Base-by-base conservation (phyloP, 1,140 invertebrate genomes). In the Brachionus rubens region DNA sequence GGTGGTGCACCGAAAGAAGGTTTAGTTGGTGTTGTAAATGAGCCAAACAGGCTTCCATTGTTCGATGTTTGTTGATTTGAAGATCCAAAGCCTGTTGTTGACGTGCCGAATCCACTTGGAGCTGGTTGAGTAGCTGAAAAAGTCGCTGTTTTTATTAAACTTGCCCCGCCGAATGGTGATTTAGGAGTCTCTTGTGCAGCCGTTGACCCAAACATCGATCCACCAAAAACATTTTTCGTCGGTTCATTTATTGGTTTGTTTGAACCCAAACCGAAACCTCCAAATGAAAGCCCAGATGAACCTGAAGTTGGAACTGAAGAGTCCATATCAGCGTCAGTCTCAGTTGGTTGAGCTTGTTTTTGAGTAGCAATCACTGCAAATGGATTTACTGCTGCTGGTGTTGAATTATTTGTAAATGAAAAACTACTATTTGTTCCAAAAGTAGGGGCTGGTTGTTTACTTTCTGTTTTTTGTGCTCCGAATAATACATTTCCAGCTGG, bases 291-390 rank as follows among this genome's bases (percentile, higher is more conserved):
- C 12, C 4, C 36, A 43, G 19, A 36, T 36, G 41, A 43, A 43
- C 28, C 30, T 7, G 12, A 0, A 14, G 33, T n/a, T 28, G n/a
- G 24, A 5, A 28, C 26, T n/a, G 52, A 54, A 65, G 59, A 41
- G 41, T 65, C 59, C 59, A 65, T 65, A 26, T 65, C 59, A 14
- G 59, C 59, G 16, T 65, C 59, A 43, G 21, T 41, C 7, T 65
- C 59, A 43, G 26, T 24, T 6, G 36, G 16, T 65, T 24, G 36
- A 43, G 59, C 16, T 43, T 7, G 59, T 65, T 41, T 65, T 65
- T 41, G 59, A 43, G 59, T 9, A 43, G 59, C 36, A 21, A 65
- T 65, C 12, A 19, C 40, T 24, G 59, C 36, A 65, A 65, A 43
- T 43, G 59, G 59, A 65, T 65, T 65, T 10, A 14, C 3, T 46